Evolutionary conservation across 2,113 vertebrate genomes (phyloP).

Genomic region (Monarcha castaneiventris): DNA sequence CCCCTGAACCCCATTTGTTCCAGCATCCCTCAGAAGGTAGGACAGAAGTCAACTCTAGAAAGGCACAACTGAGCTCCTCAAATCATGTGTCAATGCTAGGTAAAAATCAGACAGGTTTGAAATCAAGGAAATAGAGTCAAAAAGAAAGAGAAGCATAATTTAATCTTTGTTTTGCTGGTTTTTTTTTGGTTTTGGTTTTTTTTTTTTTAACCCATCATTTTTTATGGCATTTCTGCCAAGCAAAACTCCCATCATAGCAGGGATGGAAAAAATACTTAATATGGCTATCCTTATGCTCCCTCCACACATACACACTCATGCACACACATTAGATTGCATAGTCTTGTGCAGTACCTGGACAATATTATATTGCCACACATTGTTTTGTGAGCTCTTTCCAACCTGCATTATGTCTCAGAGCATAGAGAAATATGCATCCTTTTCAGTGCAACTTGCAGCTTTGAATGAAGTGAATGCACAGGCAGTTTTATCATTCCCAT

Average conservation of each 20-base stretch:
- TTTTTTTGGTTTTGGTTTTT: background rate
- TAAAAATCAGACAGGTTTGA: background rate
- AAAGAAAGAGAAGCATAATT: background rate
- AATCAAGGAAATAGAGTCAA: background rate
- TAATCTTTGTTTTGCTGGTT: background rate
- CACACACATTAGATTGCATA: background rate
- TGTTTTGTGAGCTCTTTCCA: background rate
- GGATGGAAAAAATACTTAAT: background rate
- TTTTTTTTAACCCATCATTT: background rate
- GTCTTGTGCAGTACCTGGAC: background rate
- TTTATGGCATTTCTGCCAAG: background rate
- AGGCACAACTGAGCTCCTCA: background rate
- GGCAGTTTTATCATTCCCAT: background rate
- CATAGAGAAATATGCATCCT: background rate
- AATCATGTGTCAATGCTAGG: too few species aligned
- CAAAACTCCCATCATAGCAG: background rate
- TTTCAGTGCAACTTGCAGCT: background rate
- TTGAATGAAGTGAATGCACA: background rate
- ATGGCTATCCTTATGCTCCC: background rate
- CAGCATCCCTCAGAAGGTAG: background rate
- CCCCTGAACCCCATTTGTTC: background rate
- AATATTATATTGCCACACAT: background rate
- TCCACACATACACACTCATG: background rate
- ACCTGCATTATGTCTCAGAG: background rate
- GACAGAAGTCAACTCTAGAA: background rate